Evolutionary conservation across 2,113 vertebrate genomes (phyloP).

Genomic region (Ellobius talpinus): DNA sequence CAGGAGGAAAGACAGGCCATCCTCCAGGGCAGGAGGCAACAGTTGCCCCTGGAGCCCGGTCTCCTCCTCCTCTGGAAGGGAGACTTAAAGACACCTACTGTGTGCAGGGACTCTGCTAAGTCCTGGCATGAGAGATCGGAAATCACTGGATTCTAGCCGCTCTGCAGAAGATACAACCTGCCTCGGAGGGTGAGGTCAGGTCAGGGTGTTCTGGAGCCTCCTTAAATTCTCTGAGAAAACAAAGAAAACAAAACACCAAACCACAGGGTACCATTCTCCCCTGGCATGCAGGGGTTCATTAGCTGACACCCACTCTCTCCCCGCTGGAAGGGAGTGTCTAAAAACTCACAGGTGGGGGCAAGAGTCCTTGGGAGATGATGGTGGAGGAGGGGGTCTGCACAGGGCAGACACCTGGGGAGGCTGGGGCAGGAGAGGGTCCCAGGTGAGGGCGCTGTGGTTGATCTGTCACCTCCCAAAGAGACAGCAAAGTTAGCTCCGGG

Average conservation of each 20-base stretch:
- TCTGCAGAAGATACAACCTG: no score
- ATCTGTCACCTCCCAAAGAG: neutral
- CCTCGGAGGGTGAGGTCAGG: neutral
- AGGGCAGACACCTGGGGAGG: neutral
- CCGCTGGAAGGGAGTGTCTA: neutral
- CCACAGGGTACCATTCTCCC: no score
- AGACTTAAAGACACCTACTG: neutral
- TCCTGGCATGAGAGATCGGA: neutral
- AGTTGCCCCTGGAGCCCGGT: neutral
- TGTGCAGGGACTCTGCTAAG: neutral
- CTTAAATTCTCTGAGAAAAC: neutral
- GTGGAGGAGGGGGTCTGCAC: neutral
- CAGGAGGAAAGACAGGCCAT: neutral
- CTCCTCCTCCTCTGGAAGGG: accelerated
- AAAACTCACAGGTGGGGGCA: neutral
- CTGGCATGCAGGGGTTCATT: neutral
- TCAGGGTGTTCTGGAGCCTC: neutral
- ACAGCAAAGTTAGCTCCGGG: neutral
- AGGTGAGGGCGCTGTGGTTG: neutral
- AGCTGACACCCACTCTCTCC: neutral
- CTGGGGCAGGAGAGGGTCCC: neutral
- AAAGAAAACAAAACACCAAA: neutral
- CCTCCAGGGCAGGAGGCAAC: neutral
- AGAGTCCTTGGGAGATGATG: neutral
- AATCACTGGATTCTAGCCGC: neutral